Conservation (phyloP, 2,113 vertebrate genomes). For the Falcunculus frontatus region DNA sequence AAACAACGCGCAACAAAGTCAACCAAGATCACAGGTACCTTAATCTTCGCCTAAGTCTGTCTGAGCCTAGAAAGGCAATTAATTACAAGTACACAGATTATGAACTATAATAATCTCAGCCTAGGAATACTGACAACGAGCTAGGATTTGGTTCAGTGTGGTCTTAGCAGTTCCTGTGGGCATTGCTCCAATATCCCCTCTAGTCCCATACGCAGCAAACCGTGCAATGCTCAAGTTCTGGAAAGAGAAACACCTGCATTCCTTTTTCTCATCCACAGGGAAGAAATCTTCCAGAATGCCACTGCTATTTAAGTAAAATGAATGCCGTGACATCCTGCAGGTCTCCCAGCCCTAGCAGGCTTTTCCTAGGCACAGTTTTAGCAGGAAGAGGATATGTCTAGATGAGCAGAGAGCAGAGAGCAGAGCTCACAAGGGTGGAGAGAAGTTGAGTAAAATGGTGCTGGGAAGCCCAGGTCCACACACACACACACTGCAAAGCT, state of each 20-base stretch:
- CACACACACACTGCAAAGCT: not conserved
- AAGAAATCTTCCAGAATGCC: not conserved
- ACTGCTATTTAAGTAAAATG: not conserved
- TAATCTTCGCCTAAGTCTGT: not conserved
- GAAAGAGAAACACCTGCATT: not conserved
- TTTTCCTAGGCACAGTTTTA: not conserved
- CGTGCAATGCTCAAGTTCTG: not conserved
- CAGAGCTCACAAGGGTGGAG: not conserved
- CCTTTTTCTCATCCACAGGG: not conserved
- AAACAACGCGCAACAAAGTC: not conserved
- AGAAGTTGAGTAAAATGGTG: not conserved
- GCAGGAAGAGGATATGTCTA: not conserved
- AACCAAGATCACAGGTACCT: not conserved
- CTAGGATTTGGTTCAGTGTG: not conserved
- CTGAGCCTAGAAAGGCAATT: not conserved
- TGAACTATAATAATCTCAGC: not conserved
- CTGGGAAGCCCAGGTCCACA: not conserved
- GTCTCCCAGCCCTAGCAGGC: not conserved
- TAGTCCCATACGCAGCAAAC: fast-evolving
- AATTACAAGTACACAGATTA: not conserved
- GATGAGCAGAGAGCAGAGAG: not conserved
- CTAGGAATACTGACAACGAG: fast-evolving
- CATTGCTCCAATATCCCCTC: not conserved
- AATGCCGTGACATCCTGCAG: not conserved
- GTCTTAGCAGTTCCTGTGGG: not conserved